These are phyloP conservation scores for Therioaphis trifolii DNA, from an alignment of 2,888 invertebrate species.

Conservation along the genomic window DNA sequence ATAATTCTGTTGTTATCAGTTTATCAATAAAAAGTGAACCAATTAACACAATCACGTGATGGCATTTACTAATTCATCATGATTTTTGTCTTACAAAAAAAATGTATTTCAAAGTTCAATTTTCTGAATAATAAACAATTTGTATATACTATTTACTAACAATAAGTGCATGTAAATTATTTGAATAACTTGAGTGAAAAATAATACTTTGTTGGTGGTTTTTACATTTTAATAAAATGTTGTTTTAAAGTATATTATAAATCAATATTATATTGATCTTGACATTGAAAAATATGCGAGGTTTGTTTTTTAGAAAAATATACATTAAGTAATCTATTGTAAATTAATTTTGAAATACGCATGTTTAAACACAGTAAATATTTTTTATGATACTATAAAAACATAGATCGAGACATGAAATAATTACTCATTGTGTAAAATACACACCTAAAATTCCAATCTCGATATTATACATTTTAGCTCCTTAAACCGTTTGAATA, in stretches of 20 bases:
- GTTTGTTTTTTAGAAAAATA: background rate
- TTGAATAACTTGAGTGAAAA: no score
- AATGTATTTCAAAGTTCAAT: background rate
- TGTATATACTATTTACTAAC: no score
- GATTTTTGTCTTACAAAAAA: background rate
- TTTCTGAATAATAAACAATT: background rate
- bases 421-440: background rate
- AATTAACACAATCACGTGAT: no score
- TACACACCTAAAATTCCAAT: slow-evolving; percentile 23
- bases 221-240: no score
- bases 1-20: background rate
- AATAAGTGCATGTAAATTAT: no score
- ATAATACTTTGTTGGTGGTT: no score
- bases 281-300: background rate
- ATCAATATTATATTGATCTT: background rate
- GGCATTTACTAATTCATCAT: background rate
- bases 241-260: background rate
- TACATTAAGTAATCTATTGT: background rate
- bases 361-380: no score
- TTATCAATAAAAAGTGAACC: background rate
- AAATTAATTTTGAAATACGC: background rate
- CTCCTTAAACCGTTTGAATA: slow-evolving; percentile 16
- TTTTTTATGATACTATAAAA: background rate
- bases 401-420: background rate
- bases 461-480: background rate